A percentile compares a stretch with the other conserved stretches of the same genome.
Evolutionary conservation across 1,140 invertebrate species (phyloP).

Genomic region (Magallana ariakensis): DNA sequence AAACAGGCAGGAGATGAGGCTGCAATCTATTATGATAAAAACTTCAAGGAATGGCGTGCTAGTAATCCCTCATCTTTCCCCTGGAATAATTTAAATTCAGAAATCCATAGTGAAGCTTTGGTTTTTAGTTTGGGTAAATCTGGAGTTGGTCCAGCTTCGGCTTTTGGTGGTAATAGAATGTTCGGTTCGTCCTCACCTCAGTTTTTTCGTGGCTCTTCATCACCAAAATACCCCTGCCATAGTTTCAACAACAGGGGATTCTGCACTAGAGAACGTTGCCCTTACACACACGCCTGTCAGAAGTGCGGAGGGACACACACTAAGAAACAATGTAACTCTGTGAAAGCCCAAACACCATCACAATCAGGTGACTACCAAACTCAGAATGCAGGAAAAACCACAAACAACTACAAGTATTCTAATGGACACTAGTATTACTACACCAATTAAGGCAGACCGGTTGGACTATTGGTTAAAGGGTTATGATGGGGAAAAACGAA

Average conservation of each 20-base stretch:
- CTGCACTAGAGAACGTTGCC: slow-evolving; percentile 1
- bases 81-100: slow-evolving; percentile 40
- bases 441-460: slow-evolving; percentile 18
- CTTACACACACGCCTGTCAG: slow-evolving; percentile 26
- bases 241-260: slow-evolving; percentile 43
- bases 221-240: slow-evolving; percentile 30
- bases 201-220: not conserved
- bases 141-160: not conserved
- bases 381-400: not conserved
- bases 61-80: slow-evolving; percentile 38
- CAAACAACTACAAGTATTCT: not conserved
- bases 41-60: slow-evolving; percentile 44
- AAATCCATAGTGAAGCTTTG: slow-evolving; percentile 33
- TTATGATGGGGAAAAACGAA: not conserved
- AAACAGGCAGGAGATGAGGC: slow-evolving; percentile 18
- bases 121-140: not conserved
- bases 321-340: not conserved
- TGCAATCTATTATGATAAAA: slow-evolving; percentile 46
- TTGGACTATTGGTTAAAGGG: slow-evolving; percentile 26
- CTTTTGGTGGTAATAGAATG: not conserved
- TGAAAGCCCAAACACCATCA: not conserved
- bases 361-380: not conserved
- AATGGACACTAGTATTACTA: not conserved
- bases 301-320: slow-evolving; percentile 33
- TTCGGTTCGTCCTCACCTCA: slow-evolving; percentile 15